phyloP scores from a whole-genome alignment of 1,140 invertebrate species.

The Drosophila littoralis region DNA sequence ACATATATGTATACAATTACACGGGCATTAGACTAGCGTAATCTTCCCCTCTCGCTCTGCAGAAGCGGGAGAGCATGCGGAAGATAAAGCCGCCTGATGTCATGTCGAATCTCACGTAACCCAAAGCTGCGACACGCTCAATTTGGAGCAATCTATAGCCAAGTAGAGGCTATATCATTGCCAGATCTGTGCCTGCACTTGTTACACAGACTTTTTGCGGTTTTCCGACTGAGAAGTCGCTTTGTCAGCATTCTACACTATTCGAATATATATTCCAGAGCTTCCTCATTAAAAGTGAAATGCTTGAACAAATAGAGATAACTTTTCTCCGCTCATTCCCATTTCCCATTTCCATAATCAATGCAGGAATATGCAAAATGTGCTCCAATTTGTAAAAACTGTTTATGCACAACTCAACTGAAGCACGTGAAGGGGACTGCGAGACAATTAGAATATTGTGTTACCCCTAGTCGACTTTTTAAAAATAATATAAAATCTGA shows the following conservation, averaged over 20 bases:
- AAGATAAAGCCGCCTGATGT: conserved; percentile 8
- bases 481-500: too few relatives aligned
- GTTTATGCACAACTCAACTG: neutral
- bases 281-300: neutral
- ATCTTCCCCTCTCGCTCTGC: neutral
- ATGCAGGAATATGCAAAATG: neutral
- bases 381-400: neutral
- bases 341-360: conserved; percentile 13
- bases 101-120: conserved; percentile 19
- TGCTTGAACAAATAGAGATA: neutral
- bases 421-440: neutral
- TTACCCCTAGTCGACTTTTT: too few relatives aligned
- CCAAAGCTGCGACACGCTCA: conserved; percentile 2
- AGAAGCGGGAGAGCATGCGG: conserved; percentile 2
- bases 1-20: conserved; percentile 40
- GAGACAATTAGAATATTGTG: neutral
- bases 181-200: conserved; percentile 1
- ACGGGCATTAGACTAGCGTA: too few relatives aligned
- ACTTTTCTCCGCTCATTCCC: neutral
- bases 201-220: conserved; percentile 1
- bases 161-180: conserved; percentile 2
- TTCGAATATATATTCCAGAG: neutral
- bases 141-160: neutral
- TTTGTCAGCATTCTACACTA: neutral
- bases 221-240: neutral